Conservation (phyloP, 2,888 invertebrate genomes). For the Junonia oenone region DNA sequence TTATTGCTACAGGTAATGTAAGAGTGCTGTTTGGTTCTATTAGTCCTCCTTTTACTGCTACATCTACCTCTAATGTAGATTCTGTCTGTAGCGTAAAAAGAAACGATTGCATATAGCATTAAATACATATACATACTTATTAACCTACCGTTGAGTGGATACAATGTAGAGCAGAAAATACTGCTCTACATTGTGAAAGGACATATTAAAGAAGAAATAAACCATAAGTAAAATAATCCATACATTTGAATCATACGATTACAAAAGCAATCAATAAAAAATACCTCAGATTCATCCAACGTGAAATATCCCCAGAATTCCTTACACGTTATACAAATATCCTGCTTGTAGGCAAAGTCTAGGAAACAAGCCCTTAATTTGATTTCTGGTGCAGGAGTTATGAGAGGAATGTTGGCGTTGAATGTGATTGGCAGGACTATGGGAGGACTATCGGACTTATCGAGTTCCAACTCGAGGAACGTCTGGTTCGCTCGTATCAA, state of each 20-base stretch:
- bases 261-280: neutral
- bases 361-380: conserved; percentile 79
- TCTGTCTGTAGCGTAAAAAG: conserved; percentile 34
- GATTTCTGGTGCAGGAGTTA: conserved; percentile 72
- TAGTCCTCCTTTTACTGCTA: conserved; percentile 54
- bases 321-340: conserved; percentile 66
- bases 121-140: neutral
- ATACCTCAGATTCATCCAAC: conserved; percentile 53
- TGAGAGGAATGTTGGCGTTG: conserved; percentile 68
- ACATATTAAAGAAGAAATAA: too few species aligned
- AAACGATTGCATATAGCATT: neutral
- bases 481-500: conserved; percentile 64
- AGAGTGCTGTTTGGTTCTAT: conserved; percentile 66
- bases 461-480: conserved; percentile 73
- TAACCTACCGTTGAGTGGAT: too few species aligned
- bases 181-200: too few species aligned
- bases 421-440: conserved; percentile 73
- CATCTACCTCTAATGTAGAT: conserved; percentile 46
- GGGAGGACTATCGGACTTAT: conserved; percentile 77
- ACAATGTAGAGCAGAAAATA: too few species aligned
- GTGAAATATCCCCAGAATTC: conserved; percentile 72
- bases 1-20: conserved; percentile 62
- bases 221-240: too few species aligned
- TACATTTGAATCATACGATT: too few species aligned
- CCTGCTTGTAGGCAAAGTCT: conserved; percentile 71